Conservation (phyloP, 2,888 invertebrate species). For the Cosmopolites sordidus region DNA sequence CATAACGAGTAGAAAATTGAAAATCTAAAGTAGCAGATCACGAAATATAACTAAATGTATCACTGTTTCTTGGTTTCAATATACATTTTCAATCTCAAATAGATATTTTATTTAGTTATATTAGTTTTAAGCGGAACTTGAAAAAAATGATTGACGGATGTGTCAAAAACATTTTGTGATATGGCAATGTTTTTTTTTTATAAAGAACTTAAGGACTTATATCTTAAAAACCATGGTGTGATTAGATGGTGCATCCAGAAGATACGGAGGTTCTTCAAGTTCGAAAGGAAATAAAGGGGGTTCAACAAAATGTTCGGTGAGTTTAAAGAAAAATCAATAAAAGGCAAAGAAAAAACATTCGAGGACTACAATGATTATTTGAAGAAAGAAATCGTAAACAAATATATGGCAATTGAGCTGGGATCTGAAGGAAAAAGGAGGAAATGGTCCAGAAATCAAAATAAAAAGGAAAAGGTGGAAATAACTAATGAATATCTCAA, state of each 20-base stretch:
- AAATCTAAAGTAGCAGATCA: too few relatives aligned
- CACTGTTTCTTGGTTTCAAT: too few relatives aligned
- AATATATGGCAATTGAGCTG: conserved; percentile 24
- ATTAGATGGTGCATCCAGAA: conserved; percentile 16
- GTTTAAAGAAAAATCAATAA: conserved; percentile 31
- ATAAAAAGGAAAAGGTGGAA: conserved; percentile 19
- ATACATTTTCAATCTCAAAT: too few relatives aligned
- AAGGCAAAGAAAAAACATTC: conserved; percentile 31
- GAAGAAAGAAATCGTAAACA: conserved; percentile 33
- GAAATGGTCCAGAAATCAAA: conserved; percentile 6
- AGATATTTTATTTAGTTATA: too few relatives aligned
- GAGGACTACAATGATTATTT: conserved; percentile 38
- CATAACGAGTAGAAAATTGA: too few relatives aligned
- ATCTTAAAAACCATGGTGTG: too few relatives aligned
- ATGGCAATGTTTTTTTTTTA: too few relatives aligned
- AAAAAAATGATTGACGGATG: too few relatives aligned
- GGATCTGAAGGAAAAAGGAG: conserved; percentile 13
- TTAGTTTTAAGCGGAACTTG: too few relatives aligned
- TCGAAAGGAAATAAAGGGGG: conserved; percentile 31
- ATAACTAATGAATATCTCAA: conserved; percentile 25
- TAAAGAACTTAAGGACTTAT: too few relatives aligned
- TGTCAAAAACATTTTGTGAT: too few relatives aligned
- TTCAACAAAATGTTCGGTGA: conserved; percentile 33
- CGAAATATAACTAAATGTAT: too few relatives aligned
- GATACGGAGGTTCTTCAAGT: conserved; percentile 20